These are phyloP conservation scores for Rostratula benghalensis DNA, from an alignment of 2,113 vertebrate genomes.

Conservation along the genomic window DNA sequence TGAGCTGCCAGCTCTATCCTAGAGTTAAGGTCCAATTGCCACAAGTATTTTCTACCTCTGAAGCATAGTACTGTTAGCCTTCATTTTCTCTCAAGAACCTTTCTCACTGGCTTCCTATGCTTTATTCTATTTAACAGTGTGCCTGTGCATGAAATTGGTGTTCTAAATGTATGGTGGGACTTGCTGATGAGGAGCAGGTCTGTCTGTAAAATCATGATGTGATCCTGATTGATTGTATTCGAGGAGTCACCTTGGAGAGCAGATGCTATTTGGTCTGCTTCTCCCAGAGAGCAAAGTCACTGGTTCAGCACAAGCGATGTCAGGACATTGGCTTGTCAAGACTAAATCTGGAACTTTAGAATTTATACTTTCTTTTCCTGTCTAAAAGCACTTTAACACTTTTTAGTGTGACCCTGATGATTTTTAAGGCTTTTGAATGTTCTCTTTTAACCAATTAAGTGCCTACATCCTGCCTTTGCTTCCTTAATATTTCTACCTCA, in stretches of 20 bases:
- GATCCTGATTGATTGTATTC: not conserved
- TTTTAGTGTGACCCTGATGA: not conserved
- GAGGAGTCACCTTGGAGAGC: not conserved
- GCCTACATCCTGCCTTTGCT: not conserved
- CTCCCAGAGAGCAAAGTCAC: not conserved
- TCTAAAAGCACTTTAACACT: constrained; percentile 19
- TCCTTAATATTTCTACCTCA: not conserved
- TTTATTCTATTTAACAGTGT: not conserved
- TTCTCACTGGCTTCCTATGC: not conserved
- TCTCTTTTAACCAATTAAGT: not conserved
- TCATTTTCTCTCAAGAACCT: not conserved
- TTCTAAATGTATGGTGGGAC: not conserved
- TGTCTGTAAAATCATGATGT: not conserved
- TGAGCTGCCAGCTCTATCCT: not conserved
- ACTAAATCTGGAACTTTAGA: not conserved
- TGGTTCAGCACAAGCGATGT: not conserved
- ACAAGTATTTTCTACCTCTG: not conserved
- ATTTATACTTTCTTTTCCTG: not conserved
- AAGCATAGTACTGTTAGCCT: not conserved
- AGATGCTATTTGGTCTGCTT: not conserved
- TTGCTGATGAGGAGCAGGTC: not conserved
- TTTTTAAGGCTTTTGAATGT: not conserved
- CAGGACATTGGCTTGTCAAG: not conserved
- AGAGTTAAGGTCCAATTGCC: not conserved
- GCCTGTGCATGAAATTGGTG: not conserved